phyloP scores from a whole-genome alignment of 2,888 invertebrate species.

The Drosophila recens region DNA sequence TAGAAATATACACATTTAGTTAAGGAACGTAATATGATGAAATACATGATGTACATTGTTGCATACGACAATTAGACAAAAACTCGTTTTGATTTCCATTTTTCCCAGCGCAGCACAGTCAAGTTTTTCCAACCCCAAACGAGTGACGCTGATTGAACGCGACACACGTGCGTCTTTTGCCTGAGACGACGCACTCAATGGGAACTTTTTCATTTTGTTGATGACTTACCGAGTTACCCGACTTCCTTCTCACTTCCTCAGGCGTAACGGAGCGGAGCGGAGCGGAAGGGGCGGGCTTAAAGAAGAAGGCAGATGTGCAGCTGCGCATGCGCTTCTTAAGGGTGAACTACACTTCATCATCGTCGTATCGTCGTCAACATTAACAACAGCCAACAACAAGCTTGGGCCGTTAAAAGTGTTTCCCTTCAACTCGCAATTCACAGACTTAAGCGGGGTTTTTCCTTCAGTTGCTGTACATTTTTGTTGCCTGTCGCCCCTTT shows the following conservation, averaged over 20 bases:
- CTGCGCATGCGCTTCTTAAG: constrained; percentile 72
- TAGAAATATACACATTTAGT: constrained; percentile 59
- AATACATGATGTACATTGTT: constrained; percentile 55
- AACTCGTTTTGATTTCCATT: constrained; percentile 68
- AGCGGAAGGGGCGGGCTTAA: constrained; percentile 14
- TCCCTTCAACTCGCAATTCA: constrained; percentile 7
- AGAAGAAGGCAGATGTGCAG: constrained; percentile 52
- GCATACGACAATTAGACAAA: constrained; percentile 41
- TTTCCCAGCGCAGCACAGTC: constrained; percentile 23
- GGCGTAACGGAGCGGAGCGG: constrained; percentile 58
- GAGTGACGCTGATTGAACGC: constrained; percentile 57
- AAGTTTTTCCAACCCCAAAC: constrained; percentile 6
- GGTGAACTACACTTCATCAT: constrained; percentile 49
- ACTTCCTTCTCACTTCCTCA: constrained; percentile 58
- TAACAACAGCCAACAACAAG: constrained; percentile 37
- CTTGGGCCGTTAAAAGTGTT: constrained; percentile 36
- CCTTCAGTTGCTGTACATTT: constrained; percentile 50
- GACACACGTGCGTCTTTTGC: constrained; percentile 50
- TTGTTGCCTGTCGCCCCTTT: constrained; percentile 50
- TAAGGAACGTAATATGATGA: constrained; percentile 50
- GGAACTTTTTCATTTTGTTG: constrained; percentile 43
- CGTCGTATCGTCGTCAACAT: too few species aligned
- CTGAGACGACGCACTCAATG: constrained; percentile 54
- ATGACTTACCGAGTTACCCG: constrained; percentile 16
- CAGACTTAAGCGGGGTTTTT: constrained; percentile 53